Evolutionary conservation across 2,888 invertebrate genomes (phyloP).

Genomic region (Apotomis betuletana): DNA sequence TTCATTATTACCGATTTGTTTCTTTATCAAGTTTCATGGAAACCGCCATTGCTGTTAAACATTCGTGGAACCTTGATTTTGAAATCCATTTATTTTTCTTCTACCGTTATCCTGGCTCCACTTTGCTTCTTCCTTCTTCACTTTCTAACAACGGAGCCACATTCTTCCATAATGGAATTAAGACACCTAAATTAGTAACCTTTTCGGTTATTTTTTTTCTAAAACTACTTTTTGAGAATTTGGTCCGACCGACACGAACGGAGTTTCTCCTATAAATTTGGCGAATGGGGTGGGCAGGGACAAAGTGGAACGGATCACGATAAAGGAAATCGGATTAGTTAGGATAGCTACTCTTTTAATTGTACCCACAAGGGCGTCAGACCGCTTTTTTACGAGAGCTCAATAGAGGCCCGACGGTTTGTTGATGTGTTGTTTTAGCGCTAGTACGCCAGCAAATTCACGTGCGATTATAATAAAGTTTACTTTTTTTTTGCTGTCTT

Average conservation of each 20-base stretch:
- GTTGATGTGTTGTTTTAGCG: slow-evolving; percentile 29
- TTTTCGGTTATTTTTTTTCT: too few relatives aligned
- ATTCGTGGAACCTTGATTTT: too few relatives aligned
- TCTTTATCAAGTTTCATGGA: background rate
- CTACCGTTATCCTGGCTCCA: too few relatives aligned
- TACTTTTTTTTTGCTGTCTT: too few relatives aligned
- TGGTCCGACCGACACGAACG: background rate
- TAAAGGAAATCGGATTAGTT: slow-evolving; percentile 35
- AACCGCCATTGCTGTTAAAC: background rate
- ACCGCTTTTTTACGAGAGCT: slow-evolving; percentile 26
- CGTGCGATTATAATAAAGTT: background rate
- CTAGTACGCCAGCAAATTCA: background rate
- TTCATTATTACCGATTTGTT: background rate
- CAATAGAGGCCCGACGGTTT: slow-evolving; percentile 26
- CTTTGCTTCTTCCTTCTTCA: too few relatives aligned
- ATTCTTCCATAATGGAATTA: too few relatives aligned
- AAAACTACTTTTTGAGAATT: background rate
- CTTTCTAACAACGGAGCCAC: too few relatives aligned
- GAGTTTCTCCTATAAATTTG: background rate
- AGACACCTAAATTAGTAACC: too few relatives aligned
- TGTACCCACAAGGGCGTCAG: slow-evolving; percentile 22
- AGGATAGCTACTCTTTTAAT: slow-evolving; percentile 36
- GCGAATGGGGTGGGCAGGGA: slow-evolving; percentile 9
- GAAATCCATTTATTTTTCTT: too few relatives aligned
- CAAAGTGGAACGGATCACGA: slow-evolving; percentile 29